Conservation (phyloP, 2,113 vertebrate genomes). For the Polyodon spathula region DNA sequence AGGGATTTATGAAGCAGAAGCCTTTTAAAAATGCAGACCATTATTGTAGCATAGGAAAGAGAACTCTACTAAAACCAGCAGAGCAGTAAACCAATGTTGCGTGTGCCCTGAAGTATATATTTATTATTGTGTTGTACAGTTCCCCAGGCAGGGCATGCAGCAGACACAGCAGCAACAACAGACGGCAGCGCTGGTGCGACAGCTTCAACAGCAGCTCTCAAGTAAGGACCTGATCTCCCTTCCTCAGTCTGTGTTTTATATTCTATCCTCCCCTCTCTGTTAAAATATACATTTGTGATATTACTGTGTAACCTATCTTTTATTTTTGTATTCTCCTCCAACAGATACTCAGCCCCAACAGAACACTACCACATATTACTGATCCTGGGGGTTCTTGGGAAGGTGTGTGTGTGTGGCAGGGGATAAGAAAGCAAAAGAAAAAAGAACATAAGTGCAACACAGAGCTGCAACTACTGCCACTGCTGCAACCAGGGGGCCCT, state of each 20-base stretch:
- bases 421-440: background rate
- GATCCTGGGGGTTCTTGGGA: constrained; percentile 34
- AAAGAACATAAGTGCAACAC: background rate
- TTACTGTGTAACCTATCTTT: background rate
- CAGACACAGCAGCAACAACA: constrained; percentile 97
- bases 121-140: constrained; percentile 47
- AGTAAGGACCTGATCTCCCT: constrained; percentile 56
- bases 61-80: too few relatives aligned
- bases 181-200: constrained; percentile 89
- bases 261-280: background rate
- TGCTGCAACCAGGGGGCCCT: background rate
- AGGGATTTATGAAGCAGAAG: too few relatives aligned
- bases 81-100: background rate
- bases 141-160: constrained; percentile 89
- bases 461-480: constrained; percentile 14
- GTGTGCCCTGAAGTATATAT: background rate
- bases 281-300: background rate
- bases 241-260: background rate
- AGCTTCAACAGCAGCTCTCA: constrained; percentile 94
- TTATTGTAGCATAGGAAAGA: too few relatives aligned
- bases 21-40: too few relatives aligned
- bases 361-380: constrained; percentile 81
- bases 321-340: constrained; percentile 5
- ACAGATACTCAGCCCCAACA: constrained; percentile 90
- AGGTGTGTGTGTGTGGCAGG: too few relatives aligned